Evolutionary conservation across 2,113 vertebrate species (phyloP).

Genomic region (Ardeotis arabs): DNA sequence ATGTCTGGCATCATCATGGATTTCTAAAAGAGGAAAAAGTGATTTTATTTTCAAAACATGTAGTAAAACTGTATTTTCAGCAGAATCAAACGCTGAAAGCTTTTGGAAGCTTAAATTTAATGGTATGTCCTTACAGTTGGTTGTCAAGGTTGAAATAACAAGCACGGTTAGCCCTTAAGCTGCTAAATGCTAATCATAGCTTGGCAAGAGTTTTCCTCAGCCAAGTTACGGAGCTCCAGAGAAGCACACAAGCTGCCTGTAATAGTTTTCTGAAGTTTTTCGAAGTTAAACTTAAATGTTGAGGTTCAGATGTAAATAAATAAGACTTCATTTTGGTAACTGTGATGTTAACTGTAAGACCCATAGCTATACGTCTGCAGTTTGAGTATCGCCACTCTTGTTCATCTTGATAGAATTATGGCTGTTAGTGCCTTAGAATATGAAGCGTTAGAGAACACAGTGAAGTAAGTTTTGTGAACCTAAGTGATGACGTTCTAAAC

Average conservation of each 20-base stretch:
- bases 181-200: not conserved
- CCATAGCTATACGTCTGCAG: not conserved
- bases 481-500: not conserved
- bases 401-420: not conserved
- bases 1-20: conserved; percentile 58
- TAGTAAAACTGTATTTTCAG: conserved; percentile 33
- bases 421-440: not conserved
- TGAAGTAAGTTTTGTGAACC: not conserved
- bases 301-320: not conserved
- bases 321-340: not conserved
- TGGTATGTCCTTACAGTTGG: not conserved
- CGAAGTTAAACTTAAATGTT: not conserved
- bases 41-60: conserved; percentile 61
- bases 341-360: not conserved
- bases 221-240: not conserved
- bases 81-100: conserved; percentile 47
- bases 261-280: not conserved
- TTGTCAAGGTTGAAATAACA: not conserved
- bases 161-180: not conserved
- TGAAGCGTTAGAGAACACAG: not conserved
- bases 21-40: conserved; percentile 62
- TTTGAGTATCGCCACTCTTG: not conserved
- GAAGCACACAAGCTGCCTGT: not conserved
- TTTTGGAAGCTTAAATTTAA: conserved; percentile 32
- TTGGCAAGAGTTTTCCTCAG: not conserved